A percentile compares a stretch with the other conserved stretches of the same genome.
Conservation (phyloP, 2,888 invertebrate genomes). For the Dryomyza anilis region DNA sequence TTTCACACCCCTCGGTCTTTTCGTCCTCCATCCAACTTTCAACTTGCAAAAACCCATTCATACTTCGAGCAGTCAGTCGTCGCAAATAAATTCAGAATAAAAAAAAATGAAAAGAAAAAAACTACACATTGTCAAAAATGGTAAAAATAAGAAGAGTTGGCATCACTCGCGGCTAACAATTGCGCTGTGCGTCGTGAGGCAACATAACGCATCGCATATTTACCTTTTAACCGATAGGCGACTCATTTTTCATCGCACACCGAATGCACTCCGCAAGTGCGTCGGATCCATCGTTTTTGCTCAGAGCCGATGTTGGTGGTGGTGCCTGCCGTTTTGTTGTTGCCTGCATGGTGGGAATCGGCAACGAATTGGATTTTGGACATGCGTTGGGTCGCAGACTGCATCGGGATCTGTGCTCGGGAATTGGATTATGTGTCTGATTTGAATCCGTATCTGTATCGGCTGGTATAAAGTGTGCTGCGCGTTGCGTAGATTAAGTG, state of each 20-base stretch:
- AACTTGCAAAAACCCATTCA: neutral
- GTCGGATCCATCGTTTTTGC: neutral
- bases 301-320: neutral
- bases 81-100: neutral
- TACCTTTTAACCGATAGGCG: conserved; percentile 17
- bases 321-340: neutral
- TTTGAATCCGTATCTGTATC: too few species aligned
- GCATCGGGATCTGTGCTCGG: neutral
- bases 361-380: too few species aligned
- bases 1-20: neutral
- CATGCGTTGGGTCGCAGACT: neutral
- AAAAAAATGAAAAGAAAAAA: neutral
- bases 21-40: neutral
- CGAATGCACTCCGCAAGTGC: neutral
- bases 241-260: conserved; percentile 16
- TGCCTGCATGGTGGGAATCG: neutral
- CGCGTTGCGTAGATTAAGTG: too few species aligned
- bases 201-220: conserved; percentile 2
- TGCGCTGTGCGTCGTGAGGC: neutral
- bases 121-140: conserved; percentile 15
- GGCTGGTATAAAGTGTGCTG: too few species aligned
- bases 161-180: conserved; percentile 11
- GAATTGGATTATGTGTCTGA: too few species aligned
- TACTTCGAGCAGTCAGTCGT: neutral
- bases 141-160: conserved; percentile 11